Evolutionary conservation across 2,888 invertebrate genomes (phyloP), one percentile per base, ranked within the genome.

Genomic region (Habroteleia sp.): DNA sequence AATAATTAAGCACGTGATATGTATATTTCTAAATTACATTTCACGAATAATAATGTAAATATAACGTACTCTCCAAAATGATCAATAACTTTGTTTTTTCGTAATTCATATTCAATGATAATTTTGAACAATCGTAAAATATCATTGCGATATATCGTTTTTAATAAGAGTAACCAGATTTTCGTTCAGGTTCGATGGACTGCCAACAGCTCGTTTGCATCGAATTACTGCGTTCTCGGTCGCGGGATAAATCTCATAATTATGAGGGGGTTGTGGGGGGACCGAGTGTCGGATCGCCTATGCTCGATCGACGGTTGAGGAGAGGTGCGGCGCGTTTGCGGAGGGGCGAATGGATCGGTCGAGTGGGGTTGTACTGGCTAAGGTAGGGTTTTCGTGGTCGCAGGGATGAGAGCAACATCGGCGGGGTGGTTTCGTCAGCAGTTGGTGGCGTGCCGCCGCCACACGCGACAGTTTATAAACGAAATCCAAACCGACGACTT

Each of bases 401-500:
- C 66, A 44, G 52, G 60, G 69, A 29, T 35, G 37, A 48, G 62
- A 48, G 39, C 52, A 29, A 42, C 62, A 46, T 14, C 48, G 73
- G 77, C 69, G 77, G 80, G 73, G 80, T 76, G 75, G 62, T 62
- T 80, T 78, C 77, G 79, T 81, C 79, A 77, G 76, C 76, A 76
- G 80, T 83, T 79, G 82, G 82, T 86, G 82, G 86, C 86, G 84
- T 85, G 87, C 84, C 81, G 83, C 81, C 81, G 82, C 82, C 81
- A 82, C 87, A 88, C 87, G 87, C 87, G 87, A 84, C 87, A 88
- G 88, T 88, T 87, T 85, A 86, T 85, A 82, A 84, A 82, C 85
- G 85, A 83, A 84, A 80, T 81, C 80, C 83, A 83, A 78, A 74
- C 80, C 77, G 82, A 77, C 62, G 78, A 82, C 80, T 82, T 86